A percentile compares a stretch with the other conserved stretches of the same genome.
These are phyloP conservation scores for Megathymus violae DNA, from an alignment of 1,140 invertebrate genomes.

Conservation along the genomic window DNA sequence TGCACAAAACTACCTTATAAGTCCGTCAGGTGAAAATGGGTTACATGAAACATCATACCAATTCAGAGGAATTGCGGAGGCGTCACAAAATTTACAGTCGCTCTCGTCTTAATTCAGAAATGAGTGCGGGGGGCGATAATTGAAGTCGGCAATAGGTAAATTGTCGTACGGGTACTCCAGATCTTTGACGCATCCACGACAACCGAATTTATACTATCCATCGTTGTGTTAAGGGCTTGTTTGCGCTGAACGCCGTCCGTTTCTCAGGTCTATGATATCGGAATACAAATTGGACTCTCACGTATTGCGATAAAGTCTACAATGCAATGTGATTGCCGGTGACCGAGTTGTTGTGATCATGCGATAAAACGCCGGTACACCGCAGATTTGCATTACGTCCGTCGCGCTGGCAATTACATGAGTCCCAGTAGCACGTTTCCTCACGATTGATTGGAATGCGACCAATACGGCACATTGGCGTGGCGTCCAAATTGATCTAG, in stretches of 20 bases:
- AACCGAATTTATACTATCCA: constrained; percentile 47
- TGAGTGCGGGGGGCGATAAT: constrained; percentile 81
- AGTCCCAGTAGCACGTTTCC: constrained; percentile 52
- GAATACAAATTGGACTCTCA: constrained; percentile 60
- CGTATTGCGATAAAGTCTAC: constrained; percentile 47
- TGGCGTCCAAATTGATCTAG: not conserved
- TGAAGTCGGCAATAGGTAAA: constrained; percentile 79
- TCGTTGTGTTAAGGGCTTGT: constrained; percentile 42
- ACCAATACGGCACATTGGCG: constrained; percentile 40
- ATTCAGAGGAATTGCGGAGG: constrained; percentile 66
- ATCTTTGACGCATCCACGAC: constrained; percentile 37
- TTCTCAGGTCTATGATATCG: constrained; percentile 42
- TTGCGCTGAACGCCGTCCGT: constrained; percentile 33
- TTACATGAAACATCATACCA: constrained; percentile 59
- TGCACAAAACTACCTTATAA: not conserved
- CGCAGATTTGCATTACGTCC: constrained; percentile 73
- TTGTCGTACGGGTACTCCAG: constrained; percentile 66
- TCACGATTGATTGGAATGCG: constrained; percentile 58
- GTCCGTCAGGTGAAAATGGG: constrained; percentile 55
- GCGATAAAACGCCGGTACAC: constrained; percentile 55
- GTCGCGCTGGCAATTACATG: constrained; percentile 62
- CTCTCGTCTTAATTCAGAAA: constrained; percentile 81
- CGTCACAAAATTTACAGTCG: constrained; percentile 74
- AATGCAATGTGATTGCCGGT: constrained; percentile 45
- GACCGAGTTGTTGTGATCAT: constrained; percentile 47